phyloP scores from a whole-genome alignment of 2,888 invertebrate species.

The Rotaria macrura region DNA sequence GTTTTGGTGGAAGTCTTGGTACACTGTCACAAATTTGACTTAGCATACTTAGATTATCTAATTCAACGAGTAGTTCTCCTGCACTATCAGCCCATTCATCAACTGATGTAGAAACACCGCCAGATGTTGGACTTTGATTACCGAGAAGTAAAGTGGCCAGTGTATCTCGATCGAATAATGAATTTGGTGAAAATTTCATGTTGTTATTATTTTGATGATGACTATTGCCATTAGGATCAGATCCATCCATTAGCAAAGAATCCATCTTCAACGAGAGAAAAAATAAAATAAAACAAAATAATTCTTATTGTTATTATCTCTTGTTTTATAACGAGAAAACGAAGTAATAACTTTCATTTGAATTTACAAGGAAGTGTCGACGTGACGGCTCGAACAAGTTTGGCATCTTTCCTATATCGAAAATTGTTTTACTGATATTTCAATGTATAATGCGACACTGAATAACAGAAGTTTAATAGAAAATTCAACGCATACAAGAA shows the following conservation, averaged over 20 bases:
- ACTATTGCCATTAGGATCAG: not conserved
- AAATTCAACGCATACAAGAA: no score
- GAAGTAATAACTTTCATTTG: no score
- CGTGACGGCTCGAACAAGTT: no score
- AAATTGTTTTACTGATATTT: no score
- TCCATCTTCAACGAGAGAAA: not conserved
- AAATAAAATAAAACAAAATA: not conserved
- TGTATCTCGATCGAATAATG: not conserved
- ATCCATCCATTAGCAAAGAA: not conserved
- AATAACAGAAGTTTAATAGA: no score
- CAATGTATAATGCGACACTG: no score
- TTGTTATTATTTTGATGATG: not conserved
- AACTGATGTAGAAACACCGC: not conserved
- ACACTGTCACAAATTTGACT: constrained; percentile 17
- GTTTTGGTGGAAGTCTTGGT: constrained; percentile 15
- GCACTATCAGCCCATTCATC: constrained; percentile 16
- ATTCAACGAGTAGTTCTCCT: constrained; percentile 4
- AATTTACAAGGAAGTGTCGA: no score
- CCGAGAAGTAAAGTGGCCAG: not conserved
- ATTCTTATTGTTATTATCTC: not conserved
- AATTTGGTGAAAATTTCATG: not conserved
- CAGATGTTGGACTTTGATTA: not conserved
- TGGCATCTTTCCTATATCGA: no score
- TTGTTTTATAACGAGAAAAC: not conserved
- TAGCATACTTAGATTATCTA: constrained; percentile 15